phyloP scores from a whole-genome alignment of 2,888 invertebrate species.

The Schrankia costaestrigalis region DNA sequence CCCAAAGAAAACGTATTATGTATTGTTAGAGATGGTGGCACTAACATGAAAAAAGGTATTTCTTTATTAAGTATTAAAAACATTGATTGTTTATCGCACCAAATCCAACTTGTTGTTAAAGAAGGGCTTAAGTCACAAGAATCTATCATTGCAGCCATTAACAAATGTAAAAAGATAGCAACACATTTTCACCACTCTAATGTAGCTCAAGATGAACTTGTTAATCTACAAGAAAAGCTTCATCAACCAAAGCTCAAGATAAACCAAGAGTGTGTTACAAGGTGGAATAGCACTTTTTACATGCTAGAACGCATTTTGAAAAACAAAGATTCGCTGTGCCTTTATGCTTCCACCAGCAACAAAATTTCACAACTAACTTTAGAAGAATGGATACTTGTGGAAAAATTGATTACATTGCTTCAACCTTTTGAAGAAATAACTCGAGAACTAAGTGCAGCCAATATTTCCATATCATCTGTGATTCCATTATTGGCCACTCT shows the following conservation, averaged over 20 bases:
- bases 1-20: conserved; percentile 19
- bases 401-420: conserved; percentile 7
- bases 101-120: conserved; percentile 12
- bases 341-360: no score
- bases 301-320: conserved; percentile 17
- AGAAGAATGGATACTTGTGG: conserved; percentile 12
- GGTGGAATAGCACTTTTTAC: conserved; percentile 18
- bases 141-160: conserved; percentile 9
- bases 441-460: conserved; percentile 18
- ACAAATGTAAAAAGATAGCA: conserved; percentile 20
- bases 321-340: conserved; percentile 17
- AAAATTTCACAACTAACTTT: conserved; percentile 20
- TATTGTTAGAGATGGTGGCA: conserved; percentile 19
- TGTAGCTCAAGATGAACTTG: conserved; percentile 15
- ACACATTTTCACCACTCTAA: conserved; percentile 16
- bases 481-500: conserved; percentile 19
- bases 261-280: conserved; percentile 15
- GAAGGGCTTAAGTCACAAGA: conserved; percentile 12
- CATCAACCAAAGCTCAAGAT: conserved; percentile 16
- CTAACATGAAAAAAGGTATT: conserved; percentile 24
- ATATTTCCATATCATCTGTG: conserved; percentile 21
- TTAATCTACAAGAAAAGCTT: conserved; percentile 14
- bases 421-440: conserved; percentile 18
- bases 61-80: conserved; percentile 11
- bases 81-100: conserved; percentile 11